Evolutionary conservation across 2,113 vertebrate genomes (phyloP).

Genomic region (Sakesphorus luctuosus): DNA sequence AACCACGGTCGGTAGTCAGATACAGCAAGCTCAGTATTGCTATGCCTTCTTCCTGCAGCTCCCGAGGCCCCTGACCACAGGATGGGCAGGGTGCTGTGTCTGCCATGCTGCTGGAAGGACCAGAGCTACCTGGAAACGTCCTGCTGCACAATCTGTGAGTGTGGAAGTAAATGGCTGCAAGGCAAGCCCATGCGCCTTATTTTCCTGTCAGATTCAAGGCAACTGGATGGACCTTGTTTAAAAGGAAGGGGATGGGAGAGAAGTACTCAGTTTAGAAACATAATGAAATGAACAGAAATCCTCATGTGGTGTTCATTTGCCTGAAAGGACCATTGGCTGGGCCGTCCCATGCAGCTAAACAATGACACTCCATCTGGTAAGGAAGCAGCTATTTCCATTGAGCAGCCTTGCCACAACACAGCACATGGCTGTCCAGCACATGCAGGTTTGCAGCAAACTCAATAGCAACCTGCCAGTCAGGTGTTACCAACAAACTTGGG

Average conservation of each 20-base stretch:
- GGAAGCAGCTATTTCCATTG: not conserved
- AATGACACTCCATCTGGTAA: not conserved
- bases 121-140: not conserved
- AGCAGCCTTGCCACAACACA: not conserved
- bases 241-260: not conserved
- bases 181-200: not conserved
- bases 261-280: not conserved
- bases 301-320: not conserved
- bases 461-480: not conserved
- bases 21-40: not conserved
- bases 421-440: fast-evolving
- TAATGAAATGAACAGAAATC: conserved; percentile 29
- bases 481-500: not conserved
- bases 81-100: not conserved
- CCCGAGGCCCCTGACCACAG: not conserved
- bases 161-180: not conserved
- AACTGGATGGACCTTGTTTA: not conserved
- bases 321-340: not conserved
- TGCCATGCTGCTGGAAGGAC: not conserved
- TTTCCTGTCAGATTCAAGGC: not conserved
- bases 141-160: not conserved
- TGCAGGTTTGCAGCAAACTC: not conserved
- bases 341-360: not conserved
- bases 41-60: not conserved
- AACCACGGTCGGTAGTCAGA: not conserved